A percentile compares a stretch with the other conserved stretches of the same genome.
These are phyloP conservation scores for Channa striata DNA, from an alignment of 2,797 vertebrate genomes.

Conservation along the genomic window DNA sequence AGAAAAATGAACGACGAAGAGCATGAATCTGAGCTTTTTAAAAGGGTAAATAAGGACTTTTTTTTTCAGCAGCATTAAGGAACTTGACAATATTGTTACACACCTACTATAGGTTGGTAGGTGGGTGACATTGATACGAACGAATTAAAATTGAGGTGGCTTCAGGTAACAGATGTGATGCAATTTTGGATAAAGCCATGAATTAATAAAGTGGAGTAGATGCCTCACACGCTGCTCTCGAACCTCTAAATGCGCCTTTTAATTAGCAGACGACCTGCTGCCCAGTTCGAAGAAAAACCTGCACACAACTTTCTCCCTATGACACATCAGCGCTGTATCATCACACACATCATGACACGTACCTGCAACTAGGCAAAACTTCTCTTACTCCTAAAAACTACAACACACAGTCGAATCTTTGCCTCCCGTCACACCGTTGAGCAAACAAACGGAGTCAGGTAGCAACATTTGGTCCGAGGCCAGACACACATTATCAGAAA, in stretches of 20 bases:
- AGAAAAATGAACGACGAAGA: too few species aligned
- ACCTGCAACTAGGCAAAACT: neutral
- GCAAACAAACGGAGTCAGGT: neutral
- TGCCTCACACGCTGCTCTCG: conserved; percentile 3
- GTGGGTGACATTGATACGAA: neutral
- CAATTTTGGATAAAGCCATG: neutral
- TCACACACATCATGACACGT: neutral
- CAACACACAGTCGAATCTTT: neutral
- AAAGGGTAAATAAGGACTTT: too few species aligned
- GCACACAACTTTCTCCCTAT: neutral
- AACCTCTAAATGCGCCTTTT: conserved; percentile 22
- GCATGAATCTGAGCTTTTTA: too few species aligned
- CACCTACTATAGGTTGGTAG: neutral
- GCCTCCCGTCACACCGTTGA: conserved; percentile 2
- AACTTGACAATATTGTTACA: neutral
- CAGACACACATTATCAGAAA: neutral
- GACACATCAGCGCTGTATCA: neutral
- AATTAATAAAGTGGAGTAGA: neutral
- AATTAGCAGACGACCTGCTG: conserved; percentile 18
- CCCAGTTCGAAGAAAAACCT: conserved; percentile 14
- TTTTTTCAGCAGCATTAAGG: too few species aligned
- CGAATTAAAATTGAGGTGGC: neutral
- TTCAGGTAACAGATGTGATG: neutral
- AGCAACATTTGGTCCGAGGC: neutral
- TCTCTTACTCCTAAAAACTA: neutral